A percentile compares a stretch with the other conserved stretches of the same genome.
Evolutionary conservation across 2,888 invertebrate species (phyloP).

Genomic region (Ceriagrion tenellum): DNA sequence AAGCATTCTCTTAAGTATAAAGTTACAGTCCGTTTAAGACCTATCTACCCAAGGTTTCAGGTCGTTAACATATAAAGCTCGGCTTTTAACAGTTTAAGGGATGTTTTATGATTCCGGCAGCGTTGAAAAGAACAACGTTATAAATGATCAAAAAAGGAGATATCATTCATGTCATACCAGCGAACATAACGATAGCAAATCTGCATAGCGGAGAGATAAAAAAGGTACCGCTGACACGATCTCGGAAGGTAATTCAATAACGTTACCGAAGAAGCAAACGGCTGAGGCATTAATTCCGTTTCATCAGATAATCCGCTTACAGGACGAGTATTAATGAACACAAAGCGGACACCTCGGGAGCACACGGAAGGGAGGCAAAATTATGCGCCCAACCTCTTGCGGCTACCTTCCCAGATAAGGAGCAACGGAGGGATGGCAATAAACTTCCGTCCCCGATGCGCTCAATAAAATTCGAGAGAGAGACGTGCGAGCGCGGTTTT

Average conservation of each 20-base stretch:
- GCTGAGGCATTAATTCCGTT: background rate
- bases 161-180: background rate
- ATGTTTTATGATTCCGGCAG: background rate
- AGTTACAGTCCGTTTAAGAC: background rate
- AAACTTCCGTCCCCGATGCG: background rate
- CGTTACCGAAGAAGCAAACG: background rate
- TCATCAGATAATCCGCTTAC: constrained; percentile 36
- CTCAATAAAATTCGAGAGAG: background rate
- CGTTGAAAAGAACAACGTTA: background rate
- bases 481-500: background rate
- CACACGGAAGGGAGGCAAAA: constrained; percentile 14
- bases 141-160: background rate
- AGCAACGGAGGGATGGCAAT: background rate
- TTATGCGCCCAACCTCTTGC: background rate
- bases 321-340: constrained; percentile 19
- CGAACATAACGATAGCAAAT: background rate
- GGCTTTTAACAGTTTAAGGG: background rate
- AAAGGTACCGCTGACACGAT: background rate
- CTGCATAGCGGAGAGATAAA: background rate
- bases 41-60: background rate
- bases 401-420: constrained; percentile 3
- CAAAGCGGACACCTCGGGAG: background rate
- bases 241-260: constrained; percentile 10
- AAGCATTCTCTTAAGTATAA: background rate
- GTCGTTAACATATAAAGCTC: background rate